phyloP scores from a whole-genome alignment of 2,113 vertebrate genomes.

The Pitta sordida region DNA sequence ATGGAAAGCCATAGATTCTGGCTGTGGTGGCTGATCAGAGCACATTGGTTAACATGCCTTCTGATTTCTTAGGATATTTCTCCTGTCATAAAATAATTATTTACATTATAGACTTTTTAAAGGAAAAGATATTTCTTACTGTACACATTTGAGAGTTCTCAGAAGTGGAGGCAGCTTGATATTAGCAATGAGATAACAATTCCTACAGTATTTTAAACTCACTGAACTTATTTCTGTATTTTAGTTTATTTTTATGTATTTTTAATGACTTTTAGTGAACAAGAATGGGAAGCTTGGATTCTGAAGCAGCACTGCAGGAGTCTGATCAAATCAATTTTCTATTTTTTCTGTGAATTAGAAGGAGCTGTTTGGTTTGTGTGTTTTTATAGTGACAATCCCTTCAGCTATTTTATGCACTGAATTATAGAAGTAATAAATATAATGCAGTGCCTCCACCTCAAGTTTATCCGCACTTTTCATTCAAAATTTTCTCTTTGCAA shows the following conservation, averaged over 20 bases:
- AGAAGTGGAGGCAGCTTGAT: not conserved
- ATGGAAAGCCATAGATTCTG: not conserved
- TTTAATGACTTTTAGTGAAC: not conserved
- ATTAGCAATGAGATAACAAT: not conserved
- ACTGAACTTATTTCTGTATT: not conserved
- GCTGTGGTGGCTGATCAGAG: not conserved
- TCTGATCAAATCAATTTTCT: too few relatives aligned
- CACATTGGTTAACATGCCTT: not conserved
- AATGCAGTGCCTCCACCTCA: not conserved
- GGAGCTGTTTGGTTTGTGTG: not conserved
- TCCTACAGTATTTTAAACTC: not conserved
- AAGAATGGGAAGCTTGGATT: not conserved
- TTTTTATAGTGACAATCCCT: not conserved
- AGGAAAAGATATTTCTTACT: not conserved
- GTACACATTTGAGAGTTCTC: not conserved
- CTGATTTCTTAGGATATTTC: not conserved
- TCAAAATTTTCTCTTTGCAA: not conserved
- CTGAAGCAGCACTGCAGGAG: too few relatives aligned
- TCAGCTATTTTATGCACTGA: not conserved
- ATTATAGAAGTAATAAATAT: not conserved
- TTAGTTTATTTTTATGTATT: not conserved
- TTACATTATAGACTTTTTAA: not conserved
- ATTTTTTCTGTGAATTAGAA: too few relatives aligned
- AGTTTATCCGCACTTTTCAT: not conserved
- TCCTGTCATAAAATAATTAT: not conserved